Evolutionary conservation across 2,888 invertebrate species (phyloP).

Genomic region (Lasioglossum malachurum): DNA sequence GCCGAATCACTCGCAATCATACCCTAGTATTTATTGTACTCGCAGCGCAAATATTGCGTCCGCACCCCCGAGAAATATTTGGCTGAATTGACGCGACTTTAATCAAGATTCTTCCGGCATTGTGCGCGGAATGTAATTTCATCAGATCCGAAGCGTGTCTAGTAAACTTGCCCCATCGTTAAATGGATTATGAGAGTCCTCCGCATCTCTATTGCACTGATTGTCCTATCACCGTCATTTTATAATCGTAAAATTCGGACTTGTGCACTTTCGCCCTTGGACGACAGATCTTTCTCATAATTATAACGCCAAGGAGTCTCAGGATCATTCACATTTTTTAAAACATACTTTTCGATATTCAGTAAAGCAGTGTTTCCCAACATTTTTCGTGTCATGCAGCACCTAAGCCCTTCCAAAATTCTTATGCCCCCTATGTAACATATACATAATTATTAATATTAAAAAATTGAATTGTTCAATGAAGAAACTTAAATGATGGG

Average conservation of each 20-base stretch:
- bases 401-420: too few relatives aligned
- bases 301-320: too few relatives aligned
- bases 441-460: too few relatives aligned
- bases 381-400: too few relatives aligned
- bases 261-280: background rate
- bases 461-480: too few relatives aligned
- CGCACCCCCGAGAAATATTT: background rate
- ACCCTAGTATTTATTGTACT: background rate
- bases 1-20: slow-evolving; percentile 5
- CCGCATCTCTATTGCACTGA: background rate
- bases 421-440: too few relatives aligned
- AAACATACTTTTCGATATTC: too few relatives aligned
- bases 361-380: too few relatives aligned
- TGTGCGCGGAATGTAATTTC: slow-evolving; percentile 10
- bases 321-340: too few relatives aligned
- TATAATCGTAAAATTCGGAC: background rate
- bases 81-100: slow-evolving; percentile 5
- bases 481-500: too few relatives aligned
- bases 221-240: background rate
- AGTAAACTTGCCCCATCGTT: background rate
- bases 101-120: background rate
- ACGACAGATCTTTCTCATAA: too few relatives aligned
- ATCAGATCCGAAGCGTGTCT: background rate
- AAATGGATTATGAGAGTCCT: background rate
- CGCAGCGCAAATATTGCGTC: background rate